Conservation (phyloP, 2,797 vertebrate species). For the Aselliscus stoliczkanus region DNA sequence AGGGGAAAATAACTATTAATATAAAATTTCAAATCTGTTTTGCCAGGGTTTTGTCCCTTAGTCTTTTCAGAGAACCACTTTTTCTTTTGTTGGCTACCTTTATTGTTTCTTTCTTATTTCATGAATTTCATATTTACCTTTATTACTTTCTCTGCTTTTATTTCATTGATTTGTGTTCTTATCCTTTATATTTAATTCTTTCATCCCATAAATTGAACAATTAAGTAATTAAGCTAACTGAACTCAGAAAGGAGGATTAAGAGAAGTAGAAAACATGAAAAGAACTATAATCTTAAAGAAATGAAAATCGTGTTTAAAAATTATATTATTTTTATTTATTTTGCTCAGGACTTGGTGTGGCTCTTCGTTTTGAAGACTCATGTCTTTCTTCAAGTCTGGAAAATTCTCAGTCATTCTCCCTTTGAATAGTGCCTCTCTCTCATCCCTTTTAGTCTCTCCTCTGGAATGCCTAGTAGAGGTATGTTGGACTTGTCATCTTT, state of each 20-base stretch:
- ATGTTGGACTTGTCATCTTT: not conserved
- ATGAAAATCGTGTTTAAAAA: not conserved
- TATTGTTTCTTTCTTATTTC: not conserved
- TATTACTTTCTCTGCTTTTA: constrained; percentile 17
- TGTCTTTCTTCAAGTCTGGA: constrained; percentile 45
- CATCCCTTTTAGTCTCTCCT: constrained; percentile 39
- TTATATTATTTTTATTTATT: constrained; percentile 37
- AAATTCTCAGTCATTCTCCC: constrained; percentile 33
- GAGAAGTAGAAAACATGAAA: not conserved
- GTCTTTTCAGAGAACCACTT: not conserved
- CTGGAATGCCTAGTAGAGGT: constrained; percentile 39
- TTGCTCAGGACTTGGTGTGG: constrained; percentile 39
- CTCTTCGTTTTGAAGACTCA: constrained; percentile 33
- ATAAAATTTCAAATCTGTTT: not conserved
- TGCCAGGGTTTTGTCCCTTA: not conserved
- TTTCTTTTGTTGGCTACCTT: not conserved
- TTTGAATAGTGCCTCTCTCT: constrained; percentile 53
- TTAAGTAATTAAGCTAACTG: not conserved
- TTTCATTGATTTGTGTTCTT: not conserved
- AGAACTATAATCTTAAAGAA: not conserved
- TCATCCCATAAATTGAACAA: not conserved
- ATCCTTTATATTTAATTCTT: not conserved
- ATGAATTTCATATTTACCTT: not conserved
- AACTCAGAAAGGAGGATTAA: not conserved
- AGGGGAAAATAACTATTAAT: not conserved